Evolutionary conservation across 2,797 vertebrate species (phyloP), one percentile per base, ranked within the genome.

Genomic region (Centropyge bicolor): DNA sequence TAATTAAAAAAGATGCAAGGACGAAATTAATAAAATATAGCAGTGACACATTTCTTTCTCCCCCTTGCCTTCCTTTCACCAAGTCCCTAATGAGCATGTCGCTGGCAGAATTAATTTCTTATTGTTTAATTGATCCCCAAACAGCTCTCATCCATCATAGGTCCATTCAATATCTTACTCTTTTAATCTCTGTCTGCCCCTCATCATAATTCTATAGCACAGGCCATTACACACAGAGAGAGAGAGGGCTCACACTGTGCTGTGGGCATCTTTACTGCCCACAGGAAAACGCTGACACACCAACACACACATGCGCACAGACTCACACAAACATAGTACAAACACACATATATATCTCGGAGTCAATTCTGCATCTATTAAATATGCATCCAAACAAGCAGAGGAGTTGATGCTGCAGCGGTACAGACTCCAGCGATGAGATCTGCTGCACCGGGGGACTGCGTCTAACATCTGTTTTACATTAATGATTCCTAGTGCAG

Each of bases 91-190:
- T 95, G 95, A 96, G 92, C 90, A 91, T 95, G 94, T 95, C 91
- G 71, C 86, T 82, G 88, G 90, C 93, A 91, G 90, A 94, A 95
- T 95, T 93, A 83, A 95, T 95, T 92, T 92, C 81, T 90, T 93
- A 94, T 91, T 93, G 90, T 95, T 94, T 94, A 94, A 95, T 88
- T 95, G 93, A 95, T 96, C 93, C 86, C 90, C 80, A 88, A 92
- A 91, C 92, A 93, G 89, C 63, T 61, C 87, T 89, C 94, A 96
- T 96, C 93, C 93, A 95, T 95, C 90, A 95, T 85, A 80, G 11
- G 70, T 60, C 81, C 80, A 90, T 90, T 94, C 92, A 91, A 92
- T 94, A 93, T 87, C 62, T 88, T 89, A 74, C 78, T 84, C 84
- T 87, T 89, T 93, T 93, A 94, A 95, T 93, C 91, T 93, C 75